phyloP scores from a whole-genome alignment of 2,888 invertebrate species.

The Patella caerulea region DNA sequence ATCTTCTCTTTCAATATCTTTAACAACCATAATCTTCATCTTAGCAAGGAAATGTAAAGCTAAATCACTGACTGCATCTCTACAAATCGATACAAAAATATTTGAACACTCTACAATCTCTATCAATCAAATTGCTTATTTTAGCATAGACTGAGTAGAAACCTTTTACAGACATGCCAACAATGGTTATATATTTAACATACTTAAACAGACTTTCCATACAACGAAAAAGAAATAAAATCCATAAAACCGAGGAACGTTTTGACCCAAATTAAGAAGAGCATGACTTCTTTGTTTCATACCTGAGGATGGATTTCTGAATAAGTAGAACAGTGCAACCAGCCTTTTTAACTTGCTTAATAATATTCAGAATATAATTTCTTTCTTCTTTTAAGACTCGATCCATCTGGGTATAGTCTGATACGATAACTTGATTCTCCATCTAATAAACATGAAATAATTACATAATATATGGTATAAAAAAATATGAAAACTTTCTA shows the following conservation, averaged over 20 bases:
- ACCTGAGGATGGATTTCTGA: slow-evolving; percentile 85
- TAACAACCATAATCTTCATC: slow-evolving; percentile 98
- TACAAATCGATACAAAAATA: slow-evolving; percentile 67
- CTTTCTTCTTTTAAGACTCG: slow-evolving; percentile 97
- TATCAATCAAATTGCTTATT: too few species aligned
- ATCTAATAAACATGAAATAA: slow-evolving; percentile 61
- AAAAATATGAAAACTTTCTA: too few species aligned
- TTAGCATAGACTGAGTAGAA: too few species aligned
- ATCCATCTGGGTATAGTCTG: slow-evolving; percentile 99
- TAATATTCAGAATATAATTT: slow-evolving; percentile 96
- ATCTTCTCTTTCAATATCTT: slow-evolving; percentile 98
- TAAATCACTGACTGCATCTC: slow-evolving; percentile 96
- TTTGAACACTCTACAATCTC: too few species aligned
- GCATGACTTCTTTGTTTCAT: not conserved
- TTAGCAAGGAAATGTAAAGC: slow-evolving; percentile 98
- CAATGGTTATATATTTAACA: too few species aligned
- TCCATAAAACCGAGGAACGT: not conserved
- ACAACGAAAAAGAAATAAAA: too few species aligned
- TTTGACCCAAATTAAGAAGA: too few species aligned
- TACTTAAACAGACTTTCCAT: too few species aligned
- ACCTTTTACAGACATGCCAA: too few species aligned
- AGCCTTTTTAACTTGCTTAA: slow-evolving; percentile 98
- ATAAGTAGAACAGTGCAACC: slow-evolving; percentile 98
- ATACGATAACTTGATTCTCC: slow-evolving; percentile 81
- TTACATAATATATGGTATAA: not conserved